Conservation (phyloP, 1,140 invertebrate species). For the Mycetomoellerius zeteki region DNA sequence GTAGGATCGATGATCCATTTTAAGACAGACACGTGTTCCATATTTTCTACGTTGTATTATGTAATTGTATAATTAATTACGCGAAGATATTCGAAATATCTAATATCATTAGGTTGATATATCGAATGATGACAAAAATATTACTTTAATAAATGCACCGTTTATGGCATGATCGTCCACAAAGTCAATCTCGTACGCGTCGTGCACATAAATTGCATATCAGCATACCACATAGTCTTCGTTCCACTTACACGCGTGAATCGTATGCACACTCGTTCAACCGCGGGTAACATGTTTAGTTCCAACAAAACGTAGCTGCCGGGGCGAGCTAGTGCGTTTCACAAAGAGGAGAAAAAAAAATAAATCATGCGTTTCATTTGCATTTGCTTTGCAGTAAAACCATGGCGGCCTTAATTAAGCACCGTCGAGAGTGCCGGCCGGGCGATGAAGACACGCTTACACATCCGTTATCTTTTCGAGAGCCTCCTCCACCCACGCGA, state of each 20-base stretch:
- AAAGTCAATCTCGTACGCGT: constrained; percentile 11
- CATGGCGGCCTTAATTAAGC: constrained; percentile 72
- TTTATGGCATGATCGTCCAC: not conserved
- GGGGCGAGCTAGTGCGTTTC: constrained; percentile 1
- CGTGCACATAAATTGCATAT: constrained; percentile 32
- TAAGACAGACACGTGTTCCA: not conserved
- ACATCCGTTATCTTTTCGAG: constrained; percentile 76
- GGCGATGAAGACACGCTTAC: constrained; percentile 71
- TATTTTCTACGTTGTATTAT: not conserved
- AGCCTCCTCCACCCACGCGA: constrained; percentile 58
- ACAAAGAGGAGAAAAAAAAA: constrained; percentile 35
- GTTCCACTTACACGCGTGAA: constrained; percentile 1
- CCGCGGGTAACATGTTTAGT: constrained; percentile 26
- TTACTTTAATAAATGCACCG: not conserved
- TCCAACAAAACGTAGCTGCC: constrained; percentile 39
- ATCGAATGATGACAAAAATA: constrained; percentile 1
- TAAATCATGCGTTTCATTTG: constrained; percentile 46
- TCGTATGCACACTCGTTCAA: not conserved
- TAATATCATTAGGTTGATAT: not conserved
- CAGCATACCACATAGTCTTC: not conserved
- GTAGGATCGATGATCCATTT: constrained; percentile 34
- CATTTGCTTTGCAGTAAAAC: constrained; percentile 55
- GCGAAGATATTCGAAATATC: not conserved
- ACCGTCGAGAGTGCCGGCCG: constrained; percentile 31
- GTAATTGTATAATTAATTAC: constrained; percentile 9